Percentiles rank a stretch among this genome's conserved stretches.
These are phyloP conservation scores for Petromus typicus DNA, from an alignment of 2,113 vertebrate genomes.

Conservation along the genomic window DNA sequence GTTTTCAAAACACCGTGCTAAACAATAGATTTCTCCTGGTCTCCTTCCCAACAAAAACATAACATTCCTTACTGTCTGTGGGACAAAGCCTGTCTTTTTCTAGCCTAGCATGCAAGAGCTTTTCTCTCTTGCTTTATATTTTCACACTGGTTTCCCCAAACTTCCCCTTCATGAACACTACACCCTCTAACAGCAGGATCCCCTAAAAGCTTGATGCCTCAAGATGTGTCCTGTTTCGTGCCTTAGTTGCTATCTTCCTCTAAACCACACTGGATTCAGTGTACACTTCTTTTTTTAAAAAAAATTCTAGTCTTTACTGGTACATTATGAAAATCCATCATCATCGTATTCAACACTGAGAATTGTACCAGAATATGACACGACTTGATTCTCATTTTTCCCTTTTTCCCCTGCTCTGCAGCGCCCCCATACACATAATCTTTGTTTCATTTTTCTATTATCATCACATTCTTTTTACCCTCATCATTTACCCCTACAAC, in stretches of 20 bases:
- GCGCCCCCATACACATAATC: no score
- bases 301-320: no score
- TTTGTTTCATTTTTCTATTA: no score
- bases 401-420: no score
- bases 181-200: neutral
- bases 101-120: neutral
- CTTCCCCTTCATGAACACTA: neutral
- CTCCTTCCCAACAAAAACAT: neutral
- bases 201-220: neutral
- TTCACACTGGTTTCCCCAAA: neutral
- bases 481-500: no score
- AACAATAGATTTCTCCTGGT: slow-evolving; percentile 31
- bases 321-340: no score
- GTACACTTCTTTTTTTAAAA: no score
- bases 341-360: no score
- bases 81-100: neutral
- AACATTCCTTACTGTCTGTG: neutral
- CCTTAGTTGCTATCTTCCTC: no score
- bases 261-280: neutral
- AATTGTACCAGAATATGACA: no score
- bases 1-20: slow-evolving; percentile 52
- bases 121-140: neutral
- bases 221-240: neutral
- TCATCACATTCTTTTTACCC: no score
- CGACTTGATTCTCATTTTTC: no score